Percentiles rank a stretch among this genome's conserved stretches.
Conservation (phyloP, 2,888 invertebrate species). For the Exephanes ischioxanthus region DNA sequence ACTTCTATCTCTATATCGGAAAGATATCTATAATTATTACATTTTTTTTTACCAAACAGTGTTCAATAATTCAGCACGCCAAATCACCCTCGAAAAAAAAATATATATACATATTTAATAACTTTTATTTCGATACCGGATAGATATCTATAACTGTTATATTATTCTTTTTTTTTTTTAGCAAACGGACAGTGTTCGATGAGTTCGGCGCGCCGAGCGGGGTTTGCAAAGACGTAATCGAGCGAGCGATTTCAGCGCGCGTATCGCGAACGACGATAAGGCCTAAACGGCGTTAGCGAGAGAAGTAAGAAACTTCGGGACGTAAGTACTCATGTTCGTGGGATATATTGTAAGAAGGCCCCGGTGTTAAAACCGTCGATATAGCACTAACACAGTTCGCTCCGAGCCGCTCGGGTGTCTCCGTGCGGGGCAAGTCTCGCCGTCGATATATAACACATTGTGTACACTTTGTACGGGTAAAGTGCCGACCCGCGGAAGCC, state of each 20-base stretch:
- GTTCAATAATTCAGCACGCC: not conserved
- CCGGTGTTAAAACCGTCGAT: constrained; percentile 10
- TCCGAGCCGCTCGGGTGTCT: not conserved
- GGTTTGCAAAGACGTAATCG: not conserved
- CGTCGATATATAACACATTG: constrained; percentile 13
- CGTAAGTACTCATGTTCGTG: not conserved
- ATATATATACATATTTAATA: too few species aligned
- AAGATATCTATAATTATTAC: not conserved
- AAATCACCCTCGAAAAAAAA: not conserved
- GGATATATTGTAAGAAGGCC: not conserved
- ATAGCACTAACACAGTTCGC: not conserved
- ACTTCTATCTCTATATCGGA: not conserved
- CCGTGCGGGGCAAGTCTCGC: not conserved
- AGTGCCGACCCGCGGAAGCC: constrained; percentile 1
- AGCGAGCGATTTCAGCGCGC: not conserved
- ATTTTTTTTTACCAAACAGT: too few species aligned
- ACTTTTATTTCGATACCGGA: not conserved
- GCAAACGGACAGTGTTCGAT: not conserved
- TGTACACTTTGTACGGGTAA: constrained; percentile 7
- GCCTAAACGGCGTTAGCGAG: not conserved
- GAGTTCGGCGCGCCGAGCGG: not conserved
- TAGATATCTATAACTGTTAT: not conserved
- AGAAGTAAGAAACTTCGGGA: not conserved
- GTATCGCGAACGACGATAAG: constrained; percentile 3
- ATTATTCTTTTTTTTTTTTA: too few species aligned